A percentile compares a stretch with the other conserved stretches of the same genome.
Conservation (phyloP, 2,888 invertebrate species). For the Leptopilina syphax region DNA sequence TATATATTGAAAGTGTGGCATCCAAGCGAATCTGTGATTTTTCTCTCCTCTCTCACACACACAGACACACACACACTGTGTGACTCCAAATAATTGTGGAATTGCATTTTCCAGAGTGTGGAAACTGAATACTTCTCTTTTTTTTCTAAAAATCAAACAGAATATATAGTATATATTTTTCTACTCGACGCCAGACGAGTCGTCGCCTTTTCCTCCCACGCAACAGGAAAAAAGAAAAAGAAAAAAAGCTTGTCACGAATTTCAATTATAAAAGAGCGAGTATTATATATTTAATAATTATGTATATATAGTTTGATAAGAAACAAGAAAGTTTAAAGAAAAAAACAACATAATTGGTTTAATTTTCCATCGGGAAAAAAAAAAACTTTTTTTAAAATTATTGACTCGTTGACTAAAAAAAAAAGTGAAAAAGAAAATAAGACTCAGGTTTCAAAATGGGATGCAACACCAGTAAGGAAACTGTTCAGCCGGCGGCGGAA, state of each 20-base stretch:
- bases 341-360: background rate
- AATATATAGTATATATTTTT: conserved; percentile 30
- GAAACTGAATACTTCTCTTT: background rate
- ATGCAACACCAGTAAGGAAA: conserved; percentile 82
- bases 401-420: background rate
- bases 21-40: conserved; percentile 22
- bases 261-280: background rate
- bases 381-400: background rate
- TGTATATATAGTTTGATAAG: background rate
- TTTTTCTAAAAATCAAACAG: conserved; percentile 8
- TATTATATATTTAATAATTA: conserved; percentile 6
- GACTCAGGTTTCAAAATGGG: conserved; percentile 74
- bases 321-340: background rate
- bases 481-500: conserved; percentile 73
- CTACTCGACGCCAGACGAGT: conserved; percentile 30
- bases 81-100: background rate
- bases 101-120: background rate
- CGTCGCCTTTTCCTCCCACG: conserved; percentile 22
- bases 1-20: conserved; percentile 13
- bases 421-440: background rate
- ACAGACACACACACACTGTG: too few relatives aligned
- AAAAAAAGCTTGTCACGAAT: background rate
- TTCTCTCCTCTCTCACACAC: background rate
- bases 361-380: background rate
- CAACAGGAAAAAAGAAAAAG: background rate